A percentile compares a stretch with the other conserved stretches of the same genome.
These are phyloP conservation scores for Drosophila atroscutellata DNA, from an alignment of 2,888 invertebrate genomes.

Conservation along the genomic window DNA sequence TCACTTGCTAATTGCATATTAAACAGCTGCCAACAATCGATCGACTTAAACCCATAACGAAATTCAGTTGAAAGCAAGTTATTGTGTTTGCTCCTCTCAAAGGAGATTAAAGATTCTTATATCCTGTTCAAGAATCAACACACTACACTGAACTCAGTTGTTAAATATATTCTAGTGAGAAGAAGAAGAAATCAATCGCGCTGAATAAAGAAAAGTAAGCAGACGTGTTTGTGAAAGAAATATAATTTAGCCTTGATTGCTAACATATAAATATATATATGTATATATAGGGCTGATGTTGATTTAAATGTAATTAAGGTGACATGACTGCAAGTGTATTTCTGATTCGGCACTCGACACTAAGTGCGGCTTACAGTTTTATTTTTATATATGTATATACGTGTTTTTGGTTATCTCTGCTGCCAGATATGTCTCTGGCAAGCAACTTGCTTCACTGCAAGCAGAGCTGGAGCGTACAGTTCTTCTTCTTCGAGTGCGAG, in stretches of 20 bases:
- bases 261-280: no score
- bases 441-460: slow-evolving; percentile 24
- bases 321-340: not conserved
- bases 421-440: slow-evolving; percentile 35
- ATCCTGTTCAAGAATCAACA: not conserved
- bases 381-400: not conserved
- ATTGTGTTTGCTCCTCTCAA: not conserved
- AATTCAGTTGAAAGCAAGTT: not conserved
- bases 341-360: not conserved
- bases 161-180: no score
- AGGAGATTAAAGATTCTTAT: not conserved
- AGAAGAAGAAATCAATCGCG: not conserved
- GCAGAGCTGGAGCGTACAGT: slow-evolving; percentile 27
- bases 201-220: not conserved
- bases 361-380: slow-evolving; percentile 3
- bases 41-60: not conserved
- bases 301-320: slow-evolving; percentile 1
- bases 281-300: no score
- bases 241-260: no score
- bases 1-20: not conserved
- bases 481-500: slow-evolving; percentile 5
- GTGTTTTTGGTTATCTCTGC: slow-evolving; percentile 39
- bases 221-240: not conserved
- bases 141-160: no score
- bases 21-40: not conserved